Percentiles rank a stretch among this genome's conserved stretches.
Evolutionary conservation across 2,888 invertebrate species (phyloP).

Genomic region (Craniophora ligustri): DNA sequence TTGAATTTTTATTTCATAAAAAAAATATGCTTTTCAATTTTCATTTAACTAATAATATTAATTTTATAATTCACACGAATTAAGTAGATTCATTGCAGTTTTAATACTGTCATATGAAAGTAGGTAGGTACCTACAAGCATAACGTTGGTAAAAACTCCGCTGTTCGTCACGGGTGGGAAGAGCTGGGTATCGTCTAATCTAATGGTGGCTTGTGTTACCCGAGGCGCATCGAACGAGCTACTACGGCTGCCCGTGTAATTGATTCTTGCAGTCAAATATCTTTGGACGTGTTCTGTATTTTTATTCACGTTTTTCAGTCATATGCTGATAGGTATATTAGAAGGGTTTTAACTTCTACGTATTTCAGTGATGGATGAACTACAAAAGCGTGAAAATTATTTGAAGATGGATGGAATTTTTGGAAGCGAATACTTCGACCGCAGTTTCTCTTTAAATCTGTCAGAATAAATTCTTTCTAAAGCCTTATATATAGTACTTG

Average conservation of each 20-base stretch:
- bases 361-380: no score
- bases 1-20: no score
- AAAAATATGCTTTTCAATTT: no score
- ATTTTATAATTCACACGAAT: no score
- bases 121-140: not conserved
- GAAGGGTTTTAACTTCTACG: no score
- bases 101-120: not conserved
- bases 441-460: not conserved
- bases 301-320: not conserved
- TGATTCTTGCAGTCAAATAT: slow-evolving; percentile 13
- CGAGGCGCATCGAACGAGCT: not conserved
- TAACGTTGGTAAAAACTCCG: slow-evolving; percentile 1
- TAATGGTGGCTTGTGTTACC: slow-evolving; percentile 10
- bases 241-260: slow-evolving; percentile 4
- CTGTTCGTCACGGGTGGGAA: not conserved
- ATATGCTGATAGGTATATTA: no score
- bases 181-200: slow-evolving; percentile 12
- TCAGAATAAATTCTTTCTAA: slow-evolving; percentile 14
- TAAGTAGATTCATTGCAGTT: no score
- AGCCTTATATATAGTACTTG: no score
- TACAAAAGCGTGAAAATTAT: no score
- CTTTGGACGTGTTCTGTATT: not conserved
- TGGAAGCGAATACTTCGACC: not conserved
- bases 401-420: no score
- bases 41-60: no score